A percentile compares a stretch with the other conserved stretches of the same genome.
phyloP scores from a whole-genome alignment of 2,888 invertebrate genomes.

The Neelides folsomi region DNA sequence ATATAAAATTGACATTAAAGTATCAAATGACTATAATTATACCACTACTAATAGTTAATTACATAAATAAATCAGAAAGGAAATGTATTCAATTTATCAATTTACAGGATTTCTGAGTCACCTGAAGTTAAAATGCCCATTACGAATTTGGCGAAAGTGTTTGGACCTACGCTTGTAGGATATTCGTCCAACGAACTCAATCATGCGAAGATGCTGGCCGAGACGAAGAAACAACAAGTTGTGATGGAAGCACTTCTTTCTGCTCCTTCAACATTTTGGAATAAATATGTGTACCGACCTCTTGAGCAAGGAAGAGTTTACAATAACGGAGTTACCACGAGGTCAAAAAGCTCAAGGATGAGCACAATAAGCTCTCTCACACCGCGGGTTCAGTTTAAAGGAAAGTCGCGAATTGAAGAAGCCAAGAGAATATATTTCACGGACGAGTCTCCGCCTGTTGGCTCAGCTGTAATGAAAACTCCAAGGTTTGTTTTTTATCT shows the following conservation, averaged over 20 bases:
- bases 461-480: too few species aligned
- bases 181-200: slow-evolving; percentile 54
- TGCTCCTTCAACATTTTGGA: slow-evolving; percentile 26
- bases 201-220: slow-evolving; percentile 56
- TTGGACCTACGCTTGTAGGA: slow-evolving; percentile 88
- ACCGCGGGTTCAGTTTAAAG: too few species aligned
- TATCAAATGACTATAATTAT: too few species aligned
- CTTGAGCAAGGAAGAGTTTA: slow-evolving; percentile 15
- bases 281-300: slow-evolving; percentile 18
- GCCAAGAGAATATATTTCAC: too few species aligned
- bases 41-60: too few species aligned
- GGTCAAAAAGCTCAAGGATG: background rate
- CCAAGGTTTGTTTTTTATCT: too few species aligned
- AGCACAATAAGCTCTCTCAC: background rate
- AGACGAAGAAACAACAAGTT: slow-evolving; percentile 55
- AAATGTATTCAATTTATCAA: slow-evolving; percentile 8
- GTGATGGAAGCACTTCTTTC: slow-evolving; percentile 29
- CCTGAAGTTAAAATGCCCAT: slow-evolving; percentile 82
- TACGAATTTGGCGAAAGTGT: slow-evolving; percentile 74
- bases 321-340: background rate
- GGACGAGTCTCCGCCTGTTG: too few species aligned
- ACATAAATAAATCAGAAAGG: too few species aligned
- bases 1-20: too few species aligned
- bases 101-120: slow-evolving; percentile 60
- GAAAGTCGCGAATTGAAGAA: too few species aligned